Evolutionary conservation across 2,888 invertebrate species (phyloP), one percentile per base, ranked within the genome.

Genomic region (Nasonovia ribisnigri): DNA sequence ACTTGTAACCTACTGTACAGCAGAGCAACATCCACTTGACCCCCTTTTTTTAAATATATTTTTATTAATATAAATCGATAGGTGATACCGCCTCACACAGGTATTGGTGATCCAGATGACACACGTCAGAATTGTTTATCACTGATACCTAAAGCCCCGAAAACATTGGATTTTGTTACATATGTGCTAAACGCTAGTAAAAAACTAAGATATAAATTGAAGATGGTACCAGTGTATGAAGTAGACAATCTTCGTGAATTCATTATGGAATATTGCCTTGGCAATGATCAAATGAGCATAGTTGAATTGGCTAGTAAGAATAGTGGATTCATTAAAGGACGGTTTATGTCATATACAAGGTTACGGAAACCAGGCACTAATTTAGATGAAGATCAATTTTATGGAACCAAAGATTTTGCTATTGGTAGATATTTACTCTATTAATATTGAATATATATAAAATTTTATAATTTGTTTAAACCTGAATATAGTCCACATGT

Each of bases 221-320:
- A 97, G 94, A 96, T 98, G 96, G 98, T 98, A 95, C 97, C 97
- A 94, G 97, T 97, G 11, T 97, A 97, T 95, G 98, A 98, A 0
- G 98, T 98, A 95, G 98, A 98, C 95, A 96, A 96, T 57, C 97
- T 97, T 5, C 96, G 98, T 57, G 96, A 97, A 95, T 98, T 98
- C 95, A 96, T 98, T 77, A 95, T 98, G 77, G 96, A 97, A 6
- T 98, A 98, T 96, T 97, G 97, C 94, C 96, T 98, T 86, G 97
- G 97, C 11, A 97, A 98, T 95, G 97, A 98, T 92, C 97, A 97
- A 94, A 97, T 98, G 95, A 96, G 97, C 95, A 97, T 98, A 94
- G 97, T 96, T 94, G 98, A 98, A 95, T 96, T 97, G 8, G 96
- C 97, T 5, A 97, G 97, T 36, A 96, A 96, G 51, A 98, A 98